Evolutionary conservation across 2,797 vertebrate species (phyloP).

Genomic region (Xerus rutilus): DNA sequence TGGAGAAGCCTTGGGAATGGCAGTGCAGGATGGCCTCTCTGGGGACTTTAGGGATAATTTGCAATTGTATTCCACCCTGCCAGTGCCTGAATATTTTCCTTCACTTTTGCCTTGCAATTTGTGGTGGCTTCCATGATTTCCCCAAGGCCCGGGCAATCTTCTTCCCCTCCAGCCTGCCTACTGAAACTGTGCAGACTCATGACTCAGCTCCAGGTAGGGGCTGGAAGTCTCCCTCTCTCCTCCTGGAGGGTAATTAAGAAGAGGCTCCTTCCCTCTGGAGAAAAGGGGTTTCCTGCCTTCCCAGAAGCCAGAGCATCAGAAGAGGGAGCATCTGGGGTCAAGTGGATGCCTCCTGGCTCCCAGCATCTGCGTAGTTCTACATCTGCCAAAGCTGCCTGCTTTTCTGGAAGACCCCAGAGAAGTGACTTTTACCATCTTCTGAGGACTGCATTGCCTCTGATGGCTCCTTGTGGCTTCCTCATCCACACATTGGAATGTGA

Average conservation of each 20-base stretch:
- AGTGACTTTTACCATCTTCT: background rate
- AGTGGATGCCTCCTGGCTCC: background rate
- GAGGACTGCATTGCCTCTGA: too few relatives aligned
- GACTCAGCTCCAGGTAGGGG: conserved; percentile 18
- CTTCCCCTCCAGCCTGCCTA: background rate
- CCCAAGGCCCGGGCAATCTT: background rate
- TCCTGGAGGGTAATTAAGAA: conserved; percentile 25
- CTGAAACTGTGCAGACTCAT: background rate
- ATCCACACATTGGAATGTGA: too few relatives aligned
- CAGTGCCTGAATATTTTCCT: background rate
- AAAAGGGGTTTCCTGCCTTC: conserved; percentile 38
- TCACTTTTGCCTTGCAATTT: background rate
- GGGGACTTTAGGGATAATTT: background rate
- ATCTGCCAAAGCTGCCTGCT: background rate
- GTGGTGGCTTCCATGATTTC: background rate
- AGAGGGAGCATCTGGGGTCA: background rate
- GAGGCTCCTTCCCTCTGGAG: conserved; percentile 41
- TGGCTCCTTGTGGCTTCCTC: fast-evolving
- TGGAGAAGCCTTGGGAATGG: background rate
- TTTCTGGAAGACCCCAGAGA: background rate
- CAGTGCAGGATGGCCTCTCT: background rate
- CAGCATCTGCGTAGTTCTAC: background rate
- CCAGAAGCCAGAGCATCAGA: background rate
- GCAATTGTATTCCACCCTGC: background rate
- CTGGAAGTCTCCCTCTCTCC: background rate